Percentiles rank a stretch among this genome's conserved stretches.
Conservation (phyloP, 2,113 vertebrate genomes). For the Dolichotis patagonum region DNA sequence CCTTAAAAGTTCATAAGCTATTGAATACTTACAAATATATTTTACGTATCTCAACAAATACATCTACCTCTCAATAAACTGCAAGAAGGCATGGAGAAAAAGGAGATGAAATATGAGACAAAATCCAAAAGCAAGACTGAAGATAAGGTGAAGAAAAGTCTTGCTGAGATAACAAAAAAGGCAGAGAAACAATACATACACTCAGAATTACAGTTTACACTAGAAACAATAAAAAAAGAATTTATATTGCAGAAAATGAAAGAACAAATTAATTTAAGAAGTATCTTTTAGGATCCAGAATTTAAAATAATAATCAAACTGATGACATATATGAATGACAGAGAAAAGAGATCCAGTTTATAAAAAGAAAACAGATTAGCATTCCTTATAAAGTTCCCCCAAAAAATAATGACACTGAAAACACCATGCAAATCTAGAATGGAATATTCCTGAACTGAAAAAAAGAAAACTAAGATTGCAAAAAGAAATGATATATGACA, state of each 20-base stretch:
- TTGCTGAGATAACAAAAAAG: background rate
- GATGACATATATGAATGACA: constrained; percentile 7
- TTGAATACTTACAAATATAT: background rate
- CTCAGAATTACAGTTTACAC: background rate
- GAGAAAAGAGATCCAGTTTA: constrained; percentile 39
- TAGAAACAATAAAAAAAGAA: constrained; percentile 35
- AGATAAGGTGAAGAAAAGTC: background rate
- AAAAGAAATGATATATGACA: constrained; percentile 35
- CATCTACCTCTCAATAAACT: background rate
- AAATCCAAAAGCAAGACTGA: background rate
- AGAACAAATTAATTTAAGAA: constrained; percentile 52
- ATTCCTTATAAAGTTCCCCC: background rate
- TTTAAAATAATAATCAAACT: constrained; percentile 58
- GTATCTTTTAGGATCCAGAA: constrained; percentile 42
- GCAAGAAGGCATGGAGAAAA: background rate
- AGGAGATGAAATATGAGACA: background rate
- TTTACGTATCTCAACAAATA: background rate
- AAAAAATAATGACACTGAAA: constrained; percentile 19
- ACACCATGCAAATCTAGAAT: constrained; percentile 6
- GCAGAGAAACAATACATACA: background rate
- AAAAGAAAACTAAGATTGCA: background rate
- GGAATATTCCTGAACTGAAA: background rate
- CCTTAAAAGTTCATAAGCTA: background rate
- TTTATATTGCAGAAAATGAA: constrained; percentile 30
- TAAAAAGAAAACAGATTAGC: background rate